Base-by-base conservation (phyloP, 2,113 vertebrate species). In the Motacilla tschutschensis region DNA sequence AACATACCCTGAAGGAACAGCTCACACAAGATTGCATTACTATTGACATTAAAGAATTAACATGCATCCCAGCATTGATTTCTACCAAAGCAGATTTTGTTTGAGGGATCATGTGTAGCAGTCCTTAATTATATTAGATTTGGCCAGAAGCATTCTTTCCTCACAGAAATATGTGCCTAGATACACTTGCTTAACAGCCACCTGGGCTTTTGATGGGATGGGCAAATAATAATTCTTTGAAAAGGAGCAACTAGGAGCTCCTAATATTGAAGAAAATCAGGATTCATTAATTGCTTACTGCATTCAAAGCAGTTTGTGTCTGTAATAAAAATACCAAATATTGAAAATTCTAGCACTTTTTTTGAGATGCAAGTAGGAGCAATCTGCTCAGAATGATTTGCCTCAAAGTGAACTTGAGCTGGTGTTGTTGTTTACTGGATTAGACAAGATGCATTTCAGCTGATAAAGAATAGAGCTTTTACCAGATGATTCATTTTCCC, bases 381-480 rank as follows among this genome's bases (percentile, higher is more conserved):
- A 72, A 54, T 72, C 38, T 81, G 19, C 55, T 83, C 75, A 72
- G 58, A 40, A 28, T 81, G 28, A 57, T 69, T 40, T 85, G n/a
- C 50, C 58, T 75, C 50, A 18, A 73, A 59, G 40, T n/a, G 69
- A 50, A 14, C 9, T 80, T 66, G 65, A 71, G 36, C 44, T 70
- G 53, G 6, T 62, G 16, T 18, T 14, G 2, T 67, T 87, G 31
- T 83, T 87, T 89, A 72, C 24, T 78, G 25, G 38, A 58, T 83
- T 64, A 89, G 35, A 29, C 73, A 75, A 89, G 43, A 83, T 51
- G 58, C 73, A 72, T 89, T 93, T 85, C 46, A 72, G 58, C 21
- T 19, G 25, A 85, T 63, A 70, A 55, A 46, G 21, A 91, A 69
- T 29, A 9, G 54, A 69, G 5, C 10, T 67, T 91, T 72, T 87